Percentiles rank a stretch among this genome's conserved stretches.
Conservation (phyloP, 2,888 invertebrate genomes). For the Epinotia brunnichana region DNA sequence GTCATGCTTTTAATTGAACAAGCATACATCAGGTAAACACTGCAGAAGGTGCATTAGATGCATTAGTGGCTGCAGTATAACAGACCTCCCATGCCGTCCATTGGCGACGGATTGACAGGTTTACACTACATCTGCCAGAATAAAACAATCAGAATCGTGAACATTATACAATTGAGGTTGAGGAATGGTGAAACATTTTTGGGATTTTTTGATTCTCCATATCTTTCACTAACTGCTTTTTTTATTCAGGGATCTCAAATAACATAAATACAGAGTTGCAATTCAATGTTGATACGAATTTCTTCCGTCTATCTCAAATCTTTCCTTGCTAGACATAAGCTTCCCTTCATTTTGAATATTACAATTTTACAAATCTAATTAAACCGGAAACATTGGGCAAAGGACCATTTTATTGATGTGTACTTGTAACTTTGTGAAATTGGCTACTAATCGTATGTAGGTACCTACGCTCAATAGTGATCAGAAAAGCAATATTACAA, state of each 20-base stretch:
- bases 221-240: neutral
- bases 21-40: constrained; percentile 13
- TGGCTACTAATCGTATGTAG: neutral
- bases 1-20: constrained; percentile 24
- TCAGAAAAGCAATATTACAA: constrained; percentile 3
- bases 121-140: constrained; percentile 39
- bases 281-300: neutral
- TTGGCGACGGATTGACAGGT: constrained; percentile 40
- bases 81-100: constrained; percentile 49
- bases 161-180: constrained; percentile 3
- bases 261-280: neutral
- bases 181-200: neutral
- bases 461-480: neutral
- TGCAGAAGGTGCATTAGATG: constrained; percentile 48
- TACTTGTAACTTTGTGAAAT: too few relatives aligned
- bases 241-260: neutral
- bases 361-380: too few relatives aligned
- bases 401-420: too few relatives aligned
- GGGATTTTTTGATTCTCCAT: neutral
- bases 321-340: neutral
- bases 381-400: too few relatives aligned
- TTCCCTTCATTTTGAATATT: neutral
- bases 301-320: neutral
- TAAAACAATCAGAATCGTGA: constrained; percentile 28
- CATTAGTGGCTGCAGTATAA: constrained; percentile 63